These are phyloP conservation scores for Drosophila longiperda DNA, from an alignment of 2,888 invertebrate species.

Conservation along the genomic window DNA sequence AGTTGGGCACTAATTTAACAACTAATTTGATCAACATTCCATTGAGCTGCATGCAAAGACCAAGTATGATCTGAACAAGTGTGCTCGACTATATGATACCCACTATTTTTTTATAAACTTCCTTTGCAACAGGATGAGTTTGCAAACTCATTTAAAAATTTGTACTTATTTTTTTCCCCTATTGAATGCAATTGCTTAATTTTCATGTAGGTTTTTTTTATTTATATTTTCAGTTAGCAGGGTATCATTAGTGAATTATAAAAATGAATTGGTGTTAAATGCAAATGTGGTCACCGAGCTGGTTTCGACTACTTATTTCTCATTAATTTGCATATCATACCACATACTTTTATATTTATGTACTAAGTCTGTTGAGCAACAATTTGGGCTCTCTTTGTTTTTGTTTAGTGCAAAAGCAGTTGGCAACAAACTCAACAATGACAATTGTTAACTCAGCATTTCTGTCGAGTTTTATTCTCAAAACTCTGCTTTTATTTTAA, in stretches of 20 bases:
- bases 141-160: background rate
- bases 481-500: slow-evolving; percentile 15
- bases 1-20: slow-evolving; percentile 39
- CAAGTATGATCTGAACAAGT: background rate
- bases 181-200: background rate
- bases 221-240: background rate
- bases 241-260: slow-evolving; percentile 19
- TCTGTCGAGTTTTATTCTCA: slow-evolving; percentile 23
- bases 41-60: slow-evolving; percentile 26
- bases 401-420: slow-evolving; percentile 19
- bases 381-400: slow-evolving; percentile 10
- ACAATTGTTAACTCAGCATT: slow-evolving; percentile 4
- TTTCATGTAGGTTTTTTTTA: background rate
- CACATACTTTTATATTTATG: slow-evolving; percentile 7
- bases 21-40: slow-evolving; percentile 44
- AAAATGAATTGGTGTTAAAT: slow-evolving; percentile 43
- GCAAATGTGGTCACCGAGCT: slow-evolving; percentile 48
- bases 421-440: slow-evolving; percentile 24
- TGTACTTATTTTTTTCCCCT: background rate
- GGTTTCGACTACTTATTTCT: slow-evolving; percentile 42
- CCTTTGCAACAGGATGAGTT: background rate
- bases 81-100: background rate
- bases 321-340: slow-evolving; percentile 19
- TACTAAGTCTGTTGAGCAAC: slow-evolving; percentile 12
- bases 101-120: background rate